Evolutionary conservation across 2,113 vertebrate species (phyloP).

Genomic region (Regulus satrapa): DNA sequence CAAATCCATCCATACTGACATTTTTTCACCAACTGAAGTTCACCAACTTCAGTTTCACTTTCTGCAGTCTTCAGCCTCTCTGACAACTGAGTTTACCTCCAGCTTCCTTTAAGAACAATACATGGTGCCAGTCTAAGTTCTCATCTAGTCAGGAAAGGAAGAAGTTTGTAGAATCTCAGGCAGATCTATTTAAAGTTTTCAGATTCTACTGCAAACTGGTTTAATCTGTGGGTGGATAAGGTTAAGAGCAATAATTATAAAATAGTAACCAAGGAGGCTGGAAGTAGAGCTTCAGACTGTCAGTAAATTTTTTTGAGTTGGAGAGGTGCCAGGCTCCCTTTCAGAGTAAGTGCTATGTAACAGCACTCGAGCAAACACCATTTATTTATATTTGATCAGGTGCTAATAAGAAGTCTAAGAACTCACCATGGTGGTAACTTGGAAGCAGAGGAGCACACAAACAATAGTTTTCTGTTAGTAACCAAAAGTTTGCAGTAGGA

Average conservation of each 20-base stretch:
- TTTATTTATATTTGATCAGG: background rate
- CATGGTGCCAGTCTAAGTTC: background rate
- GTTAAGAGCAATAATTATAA: slow-evolving; percentile 46
- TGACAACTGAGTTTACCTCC: background rate
- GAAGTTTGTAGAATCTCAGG: background rate
- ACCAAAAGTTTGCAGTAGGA: background rate
- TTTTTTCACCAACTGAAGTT: background rate
- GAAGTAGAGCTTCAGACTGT: slow-evolving; percentile 1
- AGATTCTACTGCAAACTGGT: slow-evolving; percentile 21
- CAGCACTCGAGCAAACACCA: background rate
- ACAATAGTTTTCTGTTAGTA: background rate
- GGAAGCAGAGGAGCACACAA: background rate
- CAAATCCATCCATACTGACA: background rate
- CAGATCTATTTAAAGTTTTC: slow-evolving; percentile 28
- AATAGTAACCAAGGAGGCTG: slow-evolving; percentile 7
- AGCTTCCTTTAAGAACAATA: background rate
- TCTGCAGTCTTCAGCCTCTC: background rate
- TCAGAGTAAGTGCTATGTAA: background rate
- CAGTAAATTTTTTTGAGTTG: background rate
- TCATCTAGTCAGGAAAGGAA: background rate
- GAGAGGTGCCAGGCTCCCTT: background rate
- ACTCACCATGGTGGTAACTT: background rate
- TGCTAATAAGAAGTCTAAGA: background rate
- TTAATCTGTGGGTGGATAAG: slow-evolving; percentile 38
- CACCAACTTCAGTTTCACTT: background rate